These are phyloP conservation scores for Pardosa pseudoannulata DNA, from an alignment of 2,888 invertebrate species.

Conservation along the genomic window DNA sequence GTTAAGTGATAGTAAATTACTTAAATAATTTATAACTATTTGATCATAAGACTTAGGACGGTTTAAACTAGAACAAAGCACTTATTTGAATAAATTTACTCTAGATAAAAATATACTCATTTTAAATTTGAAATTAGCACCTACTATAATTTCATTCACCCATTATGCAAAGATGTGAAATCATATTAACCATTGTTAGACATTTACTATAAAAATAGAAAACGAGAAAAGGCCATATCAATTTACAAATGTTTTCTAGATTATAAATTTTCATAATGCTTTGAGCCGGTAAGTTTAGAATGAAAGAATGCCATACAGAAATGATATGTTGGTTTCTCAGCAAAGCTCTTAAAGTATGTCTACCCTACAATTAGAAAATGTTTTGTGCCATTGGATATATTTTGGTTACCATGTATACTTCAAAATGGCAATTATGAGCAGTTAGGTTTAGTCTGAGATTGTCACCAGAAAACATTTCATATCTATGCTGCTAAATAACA, in stretches of 20 bases:
- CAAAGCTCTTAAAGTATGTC: constrained; percentile 1
- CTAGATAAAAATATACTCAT: neutral
- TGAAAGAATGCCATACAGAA: neutral
- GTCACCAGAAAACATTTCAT: too few relatives aligned
- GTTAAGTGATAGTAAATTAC: neutral
- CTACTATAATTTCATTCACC: neutral
- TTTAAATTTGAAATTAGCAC: constrained; percentile 11
- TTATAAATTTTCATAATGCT: neutral
- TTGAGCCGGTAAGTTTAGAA: neutral
- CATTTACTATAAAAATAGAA: constrained; percentile 6
- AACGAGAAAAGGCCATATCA: neutral
- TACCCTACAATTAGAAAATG: constrained; percentile 4
- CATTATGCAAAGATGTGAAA: neutral
- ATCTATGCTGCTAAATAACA: too few relatives aligned
- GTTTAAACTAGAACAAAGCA: constrained; percentile 5
- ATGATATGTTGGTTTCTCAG: constrained; percentile 18
- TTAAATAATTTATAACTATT: neutral
- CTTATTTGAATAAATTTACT: neutral
- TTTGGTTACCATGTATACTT: neutral
- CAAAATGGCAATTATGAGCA: neutral
- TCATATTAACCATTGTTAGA: neutral
- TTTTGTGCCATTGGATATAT: constrained; percentile 12
- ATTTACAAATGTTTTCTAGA: neutral
- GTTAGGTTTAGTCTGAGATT: neutral
- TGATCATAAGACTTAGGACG: neutral